A percentile compares a stretch with the other conserved stretches of the same genome.
phyloP scores from a whole-genome alignment of 1,140 invertebrate genomes.

The Drosophila malerkotliana region DNA sequence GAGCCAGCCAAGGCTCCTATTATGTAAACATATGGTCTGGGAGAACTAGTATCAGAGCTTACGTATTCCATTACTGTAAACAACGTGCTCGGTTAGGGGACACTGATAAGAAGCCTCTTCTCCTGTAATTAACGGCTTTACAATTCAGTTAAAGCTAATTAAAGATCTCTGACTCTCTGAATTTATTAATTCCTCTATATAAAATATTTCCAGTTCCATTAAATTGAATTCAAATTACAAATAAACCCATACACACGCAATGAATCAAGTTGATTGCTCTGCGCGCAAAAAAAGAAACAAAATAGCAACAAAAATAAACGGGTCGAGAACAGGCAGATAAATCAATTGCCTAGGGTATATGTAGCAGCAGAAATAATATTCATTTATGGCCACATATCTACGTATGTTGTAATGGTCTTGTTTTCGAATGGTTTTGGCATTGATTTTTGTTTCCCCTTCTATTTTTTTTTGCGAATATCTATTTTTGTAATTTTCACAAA shows the following conservation, averaged over 20 bases:
- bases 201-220: conserved; percentile 35
- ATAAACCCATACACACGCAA: conserved; percentile 15
- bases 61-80: conserved; percentile 29
- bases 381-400: conserved; percentile 44
- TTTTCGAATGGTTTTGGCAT: conserved; percentile 39
- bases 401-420: conserved; percentile 41
- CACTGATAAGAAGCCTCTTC: not conserved
- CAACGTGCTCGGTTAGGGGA: not conserved
- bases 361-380: conserved; percentile 25
- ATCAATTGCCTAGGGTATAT: conserved; percentile 37
- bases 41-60: conserved; percentile 5
- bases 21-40: conserved; percentile 42
- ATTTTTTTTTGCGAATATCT: conserved; percentile 47
- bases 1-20: conserved; percentile 19
- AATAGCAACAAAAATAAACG: conserved; percentile 22
- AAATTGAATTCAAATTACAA: conserved; percentile 57
- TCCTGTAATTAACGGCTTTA: not conserved
- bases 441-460: conserved; percentile 65
- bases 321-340: conserved; percentile 40
- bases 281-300: conserved; percentile 25
- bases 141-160: not conserved
- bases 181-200: conserved; percentile 47
- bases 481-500: conserved; percentile 45
- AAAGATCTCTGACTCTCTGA: conserved; percentile 18
- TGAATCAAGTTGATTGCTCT: conserved; percentile 36